Evolutionary conservation across 2,888 invertebrate genomes (phyloP), one percentile per base, ranked within the genome.

Genomic region (Aspidiotus rigidus): DNA sequence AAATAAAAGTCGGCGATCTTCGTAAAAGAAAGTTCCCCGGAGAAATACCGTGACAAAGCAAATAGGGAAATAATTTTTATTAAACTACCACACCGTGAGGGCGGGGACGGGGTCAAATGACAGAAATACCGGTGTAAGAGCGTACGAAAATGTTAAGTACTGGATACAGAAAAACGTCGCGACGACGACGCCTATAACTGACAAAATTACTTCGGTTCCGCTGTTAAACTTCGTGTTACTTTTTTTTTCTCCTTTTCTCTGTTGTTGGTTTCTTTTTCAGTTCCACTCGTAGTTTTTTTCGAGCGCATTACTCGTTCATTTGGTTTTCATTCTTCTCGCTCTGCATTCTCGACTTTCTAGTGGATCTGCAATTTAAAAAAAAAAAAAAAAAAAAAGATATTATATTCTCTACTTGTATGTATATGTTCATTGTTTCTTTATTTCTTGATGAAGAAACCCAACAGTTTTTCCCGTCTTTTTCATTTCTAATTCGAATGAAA

Each of bases 11-110:
- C 57, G 59, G 28, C 10, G 56, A 66, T 44, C 66, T 66, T 66
- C n/a, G 57, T 66, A 57, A 66, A 66, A 59, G 59, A 66, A 66
- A 44, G 66, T 59, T 59, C 66, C 66, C 66, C 44, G 16, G 66
- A 66, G 66, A 66, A 66, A 66, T 66, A 64, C 57, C 28, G 28
- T 59, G 11, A 28, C 64, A 57, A 39, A 66, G 59, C 59, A 66
- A 66, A 66, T 59, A 57, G 66, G 57, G 59, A 66, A 66, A 66
- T 66, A 66, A 66, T 66, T 57, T 66, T 66, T 66, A 59, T 66
- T 66, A 57, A 66, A 66, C 59, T 17, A 11, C 39, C 13, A 55
- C 15, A 55, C 7, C 56, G 28, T 28, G 49, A 49, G 49, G 10
- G 49, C 49, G 49, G 10, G 49, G 49, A 11, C 49, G 49, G 49